A percentile compares a stretch with the other conserved stretches of the same genome.
Conservation (phyloP, 2,113 vertebrate species). For the Paramormyrops kingsleyae region DNA sequence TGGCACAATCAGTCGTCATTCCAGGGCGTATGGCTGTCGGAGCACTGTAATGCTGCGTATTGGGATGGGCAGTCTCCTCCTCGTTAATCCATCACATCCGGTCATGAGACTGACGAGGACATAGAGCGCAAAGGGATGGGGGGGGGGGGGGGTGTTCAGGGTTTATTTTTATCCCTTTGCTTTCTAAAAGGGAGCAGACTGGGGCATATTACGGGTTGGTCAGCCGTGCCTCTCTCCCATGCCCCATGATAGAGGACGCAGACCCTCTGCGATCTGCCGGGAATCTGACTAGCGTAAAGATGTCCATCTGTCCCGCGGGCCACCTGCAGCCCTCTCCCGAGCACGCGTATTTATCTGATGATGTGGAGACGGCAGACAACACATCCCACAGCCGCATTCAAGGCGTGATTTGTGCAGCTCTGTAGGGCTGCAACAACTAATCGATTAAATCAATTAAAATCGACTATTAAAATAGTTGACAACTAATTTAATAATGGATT, state of each 20-base stretch:
- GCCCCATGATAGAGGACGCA: neutral
- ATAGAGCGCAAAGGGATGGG: neutral
- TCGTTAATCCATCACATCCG: neutral
- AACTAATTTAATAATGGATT: too few relatives aligned
- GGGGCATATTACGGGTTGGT: neutral
- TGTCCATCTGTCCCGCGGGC: slow-evolving; percentile 75
- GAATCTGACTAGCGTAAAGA: slow-evolving; percentile 66
- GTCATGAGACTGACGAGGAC: neutral
- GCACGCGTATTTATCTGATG: slow-evolving; percentile 79
- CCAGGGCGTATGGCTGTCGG: neutral
- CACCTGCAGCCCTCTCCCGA: slow-evolving; percentile 76
- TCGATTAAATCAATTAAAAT: too few relatives aligned
- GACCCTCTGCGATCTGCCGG: slow-evolving; percentile 27
- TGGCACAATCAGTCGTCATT: neutral
- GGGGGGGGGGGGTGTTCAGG: neutral
- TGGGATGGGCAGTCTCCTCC: neutral
- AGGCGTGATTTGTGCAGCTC: slow-evolving; percentile 66
- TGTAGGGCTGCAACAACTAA: neutral
- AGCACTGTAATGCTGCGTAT: neutral
- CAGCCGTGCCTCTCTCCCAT: neutral
- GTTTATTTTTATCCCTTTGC: neutral
- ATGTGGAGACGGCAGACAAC: slow-evolving; percentile 70
- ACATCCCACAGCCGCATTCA: slow-evolving; percentile 71
- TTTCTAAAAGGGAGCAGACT: neutral
- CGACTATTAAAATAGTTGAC: too few relatives aligned